Percentiles rank a stretch among this genome's conserved stretches.
phyloP scores from a whole-genome alignment of 2,113 vertebrate species.

The Gopherus flavomarginatus region DNA sequence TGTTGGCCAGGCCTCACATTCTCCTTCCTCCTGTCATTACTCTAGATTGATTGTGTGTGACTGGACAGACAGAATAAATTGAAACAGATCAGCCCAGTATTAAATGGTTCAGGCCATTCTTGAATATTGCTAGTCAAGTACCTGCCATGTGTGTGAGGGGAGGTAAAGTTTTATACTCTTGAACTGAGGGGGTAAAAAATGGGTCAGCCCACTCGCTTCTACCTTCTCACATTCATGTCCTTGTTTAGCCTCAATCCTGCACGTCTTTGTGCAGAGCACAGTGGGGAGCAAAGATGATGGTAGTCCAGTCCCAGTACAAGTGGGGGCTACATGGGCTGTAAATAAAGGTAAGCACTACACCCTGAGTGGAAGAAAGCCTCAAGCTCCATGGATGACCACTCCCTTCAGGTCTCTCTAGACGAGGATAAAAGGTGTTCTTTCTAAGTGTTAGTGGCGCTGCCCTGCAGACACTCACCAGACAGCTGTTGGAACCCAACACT shows the following conservation, averaged over 20 bases:
- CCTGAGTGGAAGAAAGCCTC: background rate
- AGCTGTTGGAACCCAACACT: too few relatives aligned
- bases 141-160: background rate
- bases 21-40: background rate
- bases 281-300: background rate
- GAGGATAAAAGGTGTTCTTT: background rate
- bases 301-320: background rate
- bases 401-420: background rate
- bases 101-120: background rate
- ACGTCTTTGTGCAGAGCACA: background rate
- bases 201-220: background rate
- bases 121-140: background rate
- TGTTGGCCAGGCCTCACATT: background rate
- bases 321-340: background rate
- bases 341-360: background rate
- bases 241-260: background rate
- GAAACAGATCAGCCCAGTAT: background rate
- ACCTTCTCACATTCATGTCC: background rate
- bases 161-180: background rate
- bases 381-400: background rate
- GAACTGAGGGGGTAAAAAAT: background rate
- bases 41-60: background rate
- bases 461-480: too few relatives aligned
- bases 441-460: too few relatives aligned
- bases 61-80: background rate